Conservation (phyloP, 53 echinoderm and acorn worm genomes). For the Holothuria scabra region DNA sequence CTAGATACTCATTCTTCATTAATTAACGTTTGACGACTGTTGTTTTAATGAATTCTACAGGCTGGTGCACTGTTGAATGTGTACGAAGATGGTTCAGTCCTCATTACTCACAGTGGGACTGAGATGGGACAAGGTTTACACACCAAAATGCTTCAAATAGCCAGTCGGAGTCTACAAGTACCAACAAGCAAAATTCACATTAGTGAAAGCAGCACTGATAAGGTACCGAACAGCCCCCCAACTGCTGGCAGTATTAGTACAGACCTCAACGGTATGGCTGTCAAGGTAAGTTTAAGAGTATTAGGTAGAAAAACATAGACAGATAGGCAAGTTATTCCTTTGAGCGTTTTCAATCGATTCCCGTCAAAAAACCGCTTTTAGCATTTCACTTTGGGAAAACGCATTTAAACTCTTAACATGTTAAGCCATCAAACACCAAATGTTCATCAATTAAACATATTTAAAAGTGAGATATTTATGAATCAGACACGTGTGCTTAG, state of each 20-base stretch:
- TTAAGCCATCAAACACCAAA: too few relatives aligned
- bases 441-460: too few relatives aligned
- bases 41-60: background rate
- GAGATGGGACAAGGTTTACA: constrained; percentile 59
- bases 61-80: constrained; percentile 36
- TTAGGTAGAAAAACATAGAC: too few relatives aligned
- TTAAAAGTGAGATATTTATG: too few relatives aligned
- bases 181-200: constrained; percentile 59
- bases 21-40: background rate
- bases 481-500: too few relatives aligned
- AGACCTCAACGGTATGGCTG: constrained; percentile 64
- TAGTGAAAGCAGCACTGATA: constrained; percentile 56
- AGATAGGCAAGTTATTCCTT: too few relatives aligned
- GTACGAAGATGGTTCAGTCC: constrained; percentile 48
- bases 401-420: too few relatives aligned
- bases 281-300: constrained; percentile 19
- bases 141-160: constrained; percentile 57
- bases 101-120: constrained; percentile 40
- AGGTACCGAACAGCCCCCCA: constrained; percentile 58
- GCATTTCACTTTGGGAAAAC: too few relatives aligned
- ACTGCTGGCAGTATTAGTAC: constrained; percentile 63
- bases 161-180: constrained; percentile 54
- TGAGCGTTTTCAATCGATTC: too few relatives aligned
- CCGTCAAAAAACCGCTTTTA: too few relatives aligned
- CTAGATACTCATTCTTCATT: too few relatives aligned